A percentile compares a stretch with the other conserved stretches of the same genome.
Evolutionary conservation across 2,797 vertebrate species (phyloP).

Genomic region (Clarias platycephalus): DNA sequence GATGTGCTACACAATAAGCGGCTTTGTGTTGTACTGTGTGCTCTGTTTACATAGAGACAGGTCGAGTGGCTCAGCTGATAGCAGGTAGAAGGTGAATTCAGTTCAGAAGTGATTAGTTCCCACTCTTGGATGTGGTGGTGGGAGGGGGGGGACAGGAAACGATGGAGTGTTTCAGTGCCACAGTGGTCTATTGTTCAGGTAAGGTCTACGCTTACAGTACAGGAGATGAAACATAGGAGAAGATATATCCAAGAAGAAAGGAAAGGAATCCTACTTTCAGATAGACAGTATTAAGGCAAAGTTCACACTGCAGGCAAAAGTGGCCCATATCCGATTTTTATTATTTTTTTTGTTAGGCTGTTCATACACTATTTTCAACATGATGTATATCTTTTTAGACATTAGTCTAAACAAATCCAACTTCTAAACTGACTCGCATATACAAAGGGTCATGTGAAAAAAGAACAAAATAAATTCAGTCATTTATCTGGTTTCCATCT

Average conservation of each 20-base stretch:
- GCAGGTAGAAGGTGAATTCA: conserved; percentile 35
- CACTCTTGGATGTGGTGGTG: too few relatives aligned
- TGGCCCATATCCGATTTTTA: too few relatives aligned
- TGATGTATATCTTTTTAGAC: too few relatives aligned
- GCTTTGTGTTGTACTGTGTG: conserved; percentile 40
- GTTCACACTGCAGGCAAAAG: too few relatives aligned
- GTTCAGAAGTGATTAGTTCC: conserved; percentile 22
- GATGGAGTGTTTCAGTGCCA: conserved; percentile 42
- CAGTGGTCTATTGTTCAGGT: conserved; percentile 52
- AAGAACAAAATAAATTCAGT: too few relatives aligned
- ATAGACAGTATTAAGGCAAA: neutral
- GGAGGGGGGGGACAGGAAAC: conserved; percentile 17
- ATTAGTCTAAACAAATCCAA: too few relatives aligned
- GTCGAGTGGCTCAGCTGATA: conserved; percentile 48
- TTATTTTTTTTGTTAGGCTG: too few relatives aligned
- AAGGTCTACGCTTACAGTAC: conserved; percentile 35
- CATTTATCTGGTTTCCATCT: too few relatives aligned
- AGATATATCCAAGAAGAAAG: conserved; percentile 9
- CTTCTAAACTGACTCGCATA: too few relatives aligned
- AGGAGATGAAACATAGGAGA: conserved; percentile 13
- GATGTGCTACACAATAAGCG: conserved; percentile 32
- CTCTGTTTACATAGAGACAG: conserved; percentile 43
- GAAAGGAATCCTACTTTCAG: neutral
- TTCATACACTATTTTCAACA: too few relatives aligned
- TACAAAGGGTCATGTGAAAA: too few relatives aligned